Percentiles rank a stretch among this genome's conserved stretches.
Evolutionary conservation across 1,140 invertebrate genomes (phyloP).

Genomic region (Drosophila kepulauana): DNA sequence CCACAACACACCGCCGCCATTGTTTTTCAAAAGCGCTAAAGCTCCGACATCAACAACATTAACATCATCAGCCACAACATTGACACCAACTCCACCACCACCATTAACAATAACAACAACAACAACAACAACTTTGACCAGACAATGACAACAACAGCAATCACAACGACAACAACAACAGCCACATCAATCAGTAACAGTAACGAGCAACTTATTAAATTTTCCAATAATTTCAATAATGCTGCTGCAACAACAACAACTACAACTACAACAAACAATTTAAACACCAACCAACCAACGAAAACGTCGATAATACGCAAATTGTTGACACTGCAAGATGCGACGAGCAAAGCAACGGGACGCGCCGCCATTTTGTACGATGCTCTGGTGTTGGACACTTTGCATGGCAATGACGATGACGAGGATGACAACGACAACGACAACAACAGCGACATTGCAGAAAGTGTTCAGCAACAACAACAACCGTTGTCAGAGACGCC

Average conservation of each 20-base stretch:
- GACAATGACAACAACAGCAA: slow-evolving; percentile 41
- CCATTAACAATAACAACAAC: slow-evolving; percentile 44
- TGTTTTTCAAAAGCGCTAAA: slow-evolving; percentile 78
- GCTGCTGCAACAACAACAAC: slow-evolving; percentile 33
- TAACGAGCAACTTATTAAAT: slow-evolving; percentile 63
- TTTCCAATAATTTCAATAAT: slow-evolving; percentile 58
- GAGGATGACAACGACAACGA: slow-evolving; percentile 11
- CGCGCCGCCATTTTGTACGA: slow-evolving; percentile 76
- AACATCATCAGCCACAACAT: slow-evolving; percentile 48
- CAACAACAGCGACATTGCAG: slow-evolving; percentile 10
- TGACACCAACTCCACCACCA: no score
- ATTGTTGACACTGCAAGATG: slow-evolving; percentile 71
- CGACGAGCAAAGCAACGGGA: slow-evolving; percentile 64
- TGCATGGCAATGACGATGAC: slow-evolving; percentile 70
- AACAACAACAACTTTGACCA: slow-evolving; percentile 43
- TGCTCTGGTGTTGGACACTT: slow-evolving; percentile 73
- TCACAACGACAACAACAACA: slow-evolving; percentile 43
- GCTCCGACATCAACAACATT: slow-evolving; percentile 56
- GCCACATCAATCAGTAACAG: slow-evolving; percentile 46
- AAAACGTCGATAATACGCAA: slow-evolving; percentile 74
- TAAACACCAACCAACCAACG: slow-evolving; percentile 37
- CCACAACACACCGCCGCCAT: slow-evolving; percentile 75
- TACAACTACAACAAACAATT: slow-evolving; percentile 31
- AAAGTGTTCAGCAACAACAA: slow-evolving; percentile 13
- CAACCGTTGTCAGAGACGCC: not conserved